Evolutionary conservation across 92 coral and sea anemone species (phyloP).

Genomic region (Zoanthus sansibaricus): DNA sequence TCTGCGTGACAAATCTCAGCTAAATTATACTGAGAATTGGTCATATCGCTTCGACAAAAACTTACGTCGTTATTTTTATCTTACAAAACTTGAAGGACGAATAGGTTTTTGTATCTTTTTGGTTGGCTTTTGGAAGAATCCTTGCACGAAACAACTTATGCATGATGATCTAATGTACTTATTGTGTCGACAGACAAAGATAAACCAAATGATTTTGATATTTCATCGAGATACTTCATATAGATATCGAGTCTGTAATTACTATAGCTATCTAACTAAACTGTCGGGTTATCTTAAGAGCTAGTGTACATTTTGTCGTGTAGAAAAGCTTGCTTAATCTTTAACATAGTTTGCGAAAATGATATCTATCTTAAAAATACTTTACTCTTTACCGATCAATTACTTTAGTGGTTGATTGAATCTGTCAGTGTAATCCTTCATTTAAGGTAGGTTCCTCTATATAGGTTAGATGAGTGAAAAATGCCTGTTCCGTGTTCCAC

Average conservation of each 20-base stretch:
- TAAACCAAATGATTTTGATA: background rate
- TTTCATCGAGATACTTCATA: background rate
- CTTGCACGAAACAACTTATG: background rate
- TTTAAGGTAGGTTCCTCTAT: background rate
- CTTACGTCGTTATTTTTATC: too few relatives aligned
- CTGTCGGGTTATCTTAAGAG: background rate
- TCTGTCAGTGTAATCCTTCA: background rate
- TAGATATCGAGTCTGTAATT: background rate
- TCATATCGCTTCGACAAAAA: too few relatives aligned
- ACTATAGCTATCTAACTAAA: background rate
- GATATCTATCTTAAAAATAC: background rate
- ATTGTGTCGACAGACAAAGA: slow-evolving; percentile 16
- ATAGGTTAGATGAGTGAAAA: background rate
- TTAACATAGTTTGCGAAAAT: background rate
- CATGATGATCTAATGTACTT: background rate
- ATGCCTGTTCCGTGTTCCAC: background rate
- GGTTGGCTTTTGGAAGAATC: background rate
- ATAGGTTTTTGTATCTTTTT: background rate
- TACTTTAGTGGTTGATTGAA: background rate
- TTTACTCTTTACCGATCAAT: background rate
- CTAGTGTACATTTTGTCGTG: background rate
- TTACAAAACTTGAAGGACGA: too few relatives aligned
- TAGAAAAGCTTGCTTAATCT: background rate
- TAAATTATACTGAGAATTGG: too few relatives aligned
- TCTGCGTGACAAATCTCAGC: too few relatives aligned